These are phyloP conservation scores for Hepsetus odoe DNA, from an alignment of 2,113 vertebrate genomes.

Conservation along the genomic window DNA sequence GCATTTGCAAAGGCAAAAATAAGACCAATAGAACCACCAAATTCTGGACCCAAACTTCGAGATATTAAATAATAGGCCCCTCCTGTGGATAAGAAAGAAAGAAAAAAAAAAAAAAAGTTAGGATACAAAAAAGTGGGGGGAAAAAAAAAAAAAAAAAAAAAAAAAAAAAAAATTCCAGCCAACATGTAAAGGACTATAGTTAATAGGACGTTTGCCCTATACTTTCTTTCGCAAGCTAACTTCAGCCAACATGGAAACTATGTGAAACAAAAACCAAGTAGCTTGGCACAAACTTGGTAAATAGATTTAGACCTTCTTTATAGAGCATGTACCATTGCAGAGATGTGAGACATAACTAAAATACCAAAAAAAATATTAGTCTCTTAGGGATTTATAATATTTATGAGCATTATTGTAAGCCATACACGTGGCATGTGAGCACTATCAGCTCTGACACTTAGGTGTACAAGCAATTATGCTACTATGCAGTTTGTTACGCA, in stretches of 20 bases:
- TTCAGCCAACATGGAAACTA: background rate
- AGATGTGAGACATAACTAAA: slow-evolving; percentile 41
- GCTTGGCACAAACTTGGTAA: background rate
- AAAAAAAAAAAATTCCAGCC: background rate
- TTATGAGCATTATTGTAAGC: slow-evolving; percentile 23
- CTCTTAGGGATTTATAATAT: slow-evolving; percentile 39
- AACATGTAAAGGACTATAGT: too few species aligned
- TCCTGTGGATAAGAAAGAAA: slow-evolving; percentile 70
- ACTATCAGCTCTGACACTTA: slow-evolving; percentile 22
- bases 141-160: background rate
- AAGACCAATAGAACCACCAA: slow-evolving; percentile 95
- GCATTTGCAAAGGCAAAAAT: slow-evolving; percentile 99
- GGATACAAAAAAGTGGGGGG: background rate
- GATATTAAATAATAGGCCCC: slow-evolving; percentile 98
- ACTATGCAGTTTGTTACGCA: background rate
- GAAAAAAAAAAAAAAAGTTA: background rate
- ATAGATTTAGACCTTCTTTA: background rate
- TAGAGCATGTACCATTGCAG: background rate
- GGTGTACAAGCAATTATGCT: background rate
- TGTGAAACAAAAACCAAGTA: background rate
- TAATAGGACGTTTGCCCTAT: background rate
- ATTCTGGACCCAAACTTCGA: slow-evolving; percentile 95
- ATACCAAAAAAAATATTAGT: slow-evolving; percentile 58
- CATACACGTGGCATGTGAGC: slow-evolving; percentile 22
- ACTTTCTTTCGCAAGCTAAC: background rate